phyloP scores from a whole-genome alignment of 1,140 invertebrate species.

The Zaprionus nigranus region DNA sequence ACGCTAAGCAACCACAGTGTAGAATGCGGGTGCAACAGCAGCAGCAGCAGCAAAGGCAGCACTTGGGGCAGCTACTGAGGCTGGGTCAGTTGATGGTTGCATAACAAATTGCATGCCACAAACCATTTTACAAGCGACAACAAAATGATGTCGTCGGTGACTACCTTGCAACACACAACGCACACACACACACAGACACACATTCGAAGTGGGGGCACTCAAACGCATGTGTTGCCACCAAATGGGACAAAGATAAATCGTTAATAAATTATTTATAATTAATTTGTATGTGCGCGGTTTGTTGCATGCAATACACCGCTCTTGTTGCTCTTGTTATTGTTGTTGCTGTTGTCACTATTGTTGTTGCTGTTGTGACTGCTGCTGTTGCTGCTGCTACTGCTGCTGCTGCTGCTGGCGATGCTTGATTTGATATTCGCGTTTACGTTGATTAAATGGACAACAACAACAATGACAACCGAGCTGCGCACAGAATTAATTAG shows the following conservation, averaged over 20 bases:
- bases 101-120: conserved; percentile 78
- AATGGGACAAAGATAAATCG: conserved; percentile 79
- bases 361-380: conserved; percentile 19
- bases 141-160: conserved; percentile 62
- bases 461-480: conserved; percentile 48
- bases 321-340: conserved; percentile 13
- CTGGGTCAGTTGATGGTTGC: conserved; percentile 47
- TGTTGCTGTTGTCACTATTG: conserved; percentile 22
- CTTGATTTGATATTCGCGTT: conserved; percentile 81
- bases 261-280: conserved; percentile 84
- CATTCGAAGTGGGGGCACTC: conserved; percentile 13
- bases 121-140: conserved; percentile 67
- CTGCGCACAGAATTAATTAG: conserved; percentile 77
- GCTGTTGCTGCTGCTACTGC: conserved; percentile 19
- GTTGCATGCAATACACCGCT: conserved; percentile 51
- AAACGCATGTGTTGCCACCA: conserved; percentile 70
- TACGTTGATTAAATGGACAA: conserved; percentile 79
- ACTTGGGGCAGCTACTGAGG: conserved; percentile 2
- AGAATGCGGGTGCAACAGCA: conserved; percentile 43
- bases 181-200: conserved; percentile 36
- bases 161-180: conserved; percentile 43
- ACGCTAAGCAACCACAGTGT: conserved; percentile 68
- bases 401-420: conserved; percentile 33
- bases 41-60: not conserved
- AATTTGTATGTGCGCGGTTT: conserved; percentile 77